phyloP scores from a whole-genome alignment of 2,888 invertebrate genomes.

The Malthinus seriepunctatus region DNA sequence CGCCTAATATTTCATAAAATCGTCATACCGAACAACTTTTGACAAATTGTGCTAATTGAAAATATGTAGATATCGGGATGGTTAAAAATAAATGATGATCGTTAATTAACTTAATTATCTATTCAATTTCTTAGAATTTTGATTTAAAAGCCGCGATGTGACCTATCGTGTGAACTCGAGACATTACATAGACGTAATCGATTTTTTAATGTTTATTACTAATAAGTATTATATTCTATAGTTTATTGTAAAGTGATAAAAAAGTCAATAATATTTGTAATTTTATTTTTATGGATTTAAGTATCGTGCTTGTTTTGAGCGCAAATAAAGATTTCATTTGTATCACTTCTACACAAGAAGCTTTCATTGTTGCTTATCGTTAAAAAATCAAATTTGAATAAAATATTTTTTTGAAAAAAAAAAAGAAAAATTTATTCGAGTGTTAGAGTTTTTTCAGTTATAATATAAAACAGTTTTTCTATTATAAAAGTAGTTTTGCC shows the following conservation, averaged over 20 bases:
- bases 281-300: constrained; percentile 8
- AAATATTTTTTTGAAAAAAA: too few species aligned
- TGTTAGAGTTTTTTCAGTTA: not conserved
- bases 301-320: not conserved
- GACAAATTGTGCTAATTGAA: constrained; percentile 39
- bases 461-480: constrained; percentile 10
- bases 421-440: not conserved
- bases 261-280: constrained; percentile 1
- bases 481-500: constrained; percentile 12
- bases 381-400: too few species aligned
- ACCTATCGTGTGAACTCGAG: constrained; percentile 17
- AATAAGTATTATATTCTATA: constrained; percentile 6
- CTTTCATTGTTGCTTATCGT: too few species aligned
- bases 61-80: constrained; percentile 16
- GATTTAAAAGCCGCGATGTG: constrained; percentile 27
- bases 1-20: constrained; percentile 34
- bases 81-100: constrained; percentile 33
- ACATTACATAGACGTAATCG: constrained; percentile 22
- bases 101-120: constrained; percentile 34
- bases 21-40: constrained; percentile 26
- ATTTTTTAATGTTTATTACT: constrained; percentile 16
- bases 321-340: not conserved
- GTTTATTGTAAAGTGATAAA: constrained; percentile 2
- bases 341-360: not conserved
- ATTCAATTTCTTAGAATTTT: constrained; percentile 35